Evolutionary conservation across 2,113 vertebrate genomes (phyloP).

Genomic region (Actinemys pallida): DNA sequence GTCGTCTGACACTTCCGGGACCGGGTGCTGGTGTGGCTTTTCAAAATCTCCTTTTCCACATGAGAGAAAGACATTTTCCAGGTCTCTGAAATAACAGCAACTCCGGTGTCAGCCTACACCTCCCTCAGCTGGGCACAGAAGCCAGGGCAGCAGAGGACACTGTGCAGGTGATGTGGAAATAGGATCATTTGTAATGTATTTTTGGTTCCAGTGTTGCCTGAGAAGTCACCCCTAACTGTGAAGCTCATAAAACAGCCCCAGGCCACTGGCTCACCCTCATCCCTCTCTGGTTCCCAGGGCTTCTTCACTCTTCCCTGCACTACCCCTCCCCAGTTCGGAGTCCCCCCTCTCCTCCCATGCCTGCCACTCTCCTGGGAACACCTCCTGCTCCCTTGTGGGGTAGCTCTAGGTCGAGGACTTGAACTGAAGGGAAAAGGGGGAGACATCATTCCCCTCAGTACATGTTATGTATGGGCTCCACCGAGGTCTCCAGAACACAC

Average conservation of each 20-base stretch:
- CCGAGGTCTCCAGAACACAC: not conserved
- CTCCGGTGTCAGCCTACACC: not conserved
- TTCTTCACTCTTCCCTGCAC: not conserved
- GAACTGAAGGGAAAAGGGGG: not conserved
- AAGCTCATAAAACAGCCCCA: not conserved
- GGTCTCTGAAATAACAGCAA: slow-evolving; percentile 66
- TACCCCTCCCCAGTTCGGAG: not conserved
- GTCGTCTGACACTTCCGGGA: slow-evolving; percentile 57
- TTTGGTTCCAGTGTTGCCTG: not conserved
- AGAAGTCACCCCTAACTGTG: not conserved
- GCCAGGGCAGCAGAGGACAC: not conserved
- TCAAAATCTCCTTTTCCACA: slow-evolving; percentile 78
- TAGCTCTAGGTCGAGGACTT: not conserved
- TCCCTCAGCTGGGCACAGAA: not conserved
- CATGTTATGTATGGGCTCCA: not conserved
- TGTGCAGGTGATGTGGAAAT: not conserved
- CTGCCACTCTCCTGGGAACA: not conserved
- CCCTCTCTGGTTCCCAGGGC: not conserved
- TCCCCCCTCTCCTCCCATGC: not conserved
- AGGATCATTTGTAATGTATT: not conserved
- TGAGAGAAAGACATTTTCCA: slow-evolving; percentile 83
- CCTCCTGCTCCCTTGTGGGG: not conserved
- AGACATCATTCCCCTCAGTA: not conserved
- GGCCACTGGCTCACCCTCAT: not conserved
- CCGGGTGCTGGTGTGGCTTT: slow-evolving; percentile 71